Evolutionary conservation across 2,888 invertebrate genomes (phyloP), one percentile per base, ranked within the genome.

Genomic region (Meteorus colon): DNA sequence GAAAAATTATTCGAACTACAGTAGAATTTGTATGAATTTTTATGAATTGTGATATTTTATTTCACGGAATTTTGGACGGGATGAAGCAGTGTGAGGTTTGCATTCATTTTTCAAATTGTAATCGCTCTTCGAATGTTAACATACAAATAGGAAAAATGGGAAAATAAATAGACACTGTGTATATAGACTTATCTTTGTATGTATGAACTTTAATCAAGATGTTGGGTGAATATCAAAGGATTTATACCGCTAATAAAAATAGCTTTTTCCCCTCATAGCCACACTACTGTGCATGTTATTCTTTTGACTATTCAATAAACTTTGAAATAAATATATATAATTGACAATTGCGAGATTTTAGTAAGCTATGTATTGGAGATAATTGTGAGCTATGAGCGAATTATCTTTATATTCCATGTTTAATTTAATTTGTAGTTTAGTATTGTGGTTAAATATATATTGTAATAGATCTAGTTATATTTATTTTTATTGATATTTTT

Each of bases 311-410:
- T 62, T 62, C 62, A 63, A 72, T 72, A 72, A 72, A 72, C 27
- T 48, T 63, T 63, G 29, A 19, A 63, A 72, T 63, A 72, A 63
- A 72, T 12, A 41, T 12, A 45, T 31, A 48, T 72, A 72, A 72
- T 72, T 72, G 62, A 45, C 62, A 31, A 72, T 63, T 72, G 71
- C 63, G 71, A 72, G 45, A 72, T 72, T 62, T 63, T 12, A 16
- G 51, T 10, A 29, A 48, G 48, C 45, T 72, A 59, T 59, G 37
- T 45, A 45, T 48, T 12, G 41, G 29, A 48, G 62, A 72, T 72
- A 72, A 72, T 72, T 72, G 63, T 31, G 2, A 10, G 55, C n/a
- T 24, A 60, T 62, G 31, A 72, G 63, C 45, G 63, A 31, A 63
- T 72, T 72, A 72, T 48, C 48, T 72, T 41, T 14, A 63, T 31